phyloP scores from a whole-genome alignment of 2,888 invertebrate species.

The Cheilosia grossa region DNA sequence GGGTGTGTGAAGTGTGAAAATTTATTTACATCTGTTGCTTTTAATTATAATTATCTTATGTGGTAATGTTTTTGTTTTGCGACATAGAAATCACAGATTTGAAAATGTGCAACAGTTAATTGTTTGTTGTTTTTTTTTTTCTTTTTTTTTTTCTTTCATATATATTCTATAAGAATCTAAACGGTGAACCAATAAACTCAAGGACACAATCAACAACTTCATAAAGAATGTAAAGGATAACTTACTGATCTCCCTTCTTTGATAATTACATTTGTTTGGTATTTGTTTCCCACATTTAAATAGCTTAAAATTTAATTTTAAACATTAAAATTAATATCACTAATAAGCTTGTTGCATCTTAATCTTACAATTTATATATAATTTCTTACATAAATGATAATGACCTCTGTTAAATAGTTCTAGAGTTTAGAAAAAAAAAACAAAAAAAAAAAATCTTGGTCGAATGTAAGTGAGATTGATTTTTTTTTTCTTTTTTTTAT shows the following conservation, averaged over 20 bases:
- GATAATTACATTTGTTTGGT: constrained; percentile 8
- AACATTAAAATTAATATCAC: constrained; percentile 82
- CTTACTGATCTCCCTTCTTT: constrained; percentile 22
- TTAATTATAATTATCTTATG: constrained; percentile 52
- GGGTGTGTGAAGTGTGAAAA: constrained; percentile 46
- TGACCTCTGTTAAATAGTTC: constrained; percentile 30
- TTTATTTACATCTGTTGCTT: constrained; percentile 58
- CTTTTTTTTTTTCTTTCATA: constrained; percentile 21
- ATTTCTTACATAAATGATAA: constrained; percentile 45
- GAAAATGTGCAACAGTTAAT: constrained; percentile 74
- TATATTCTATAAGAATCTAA: constrained; percentile 54
- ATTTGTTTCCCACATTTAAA: constrained; percentile 8
- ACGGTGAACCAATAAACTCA: constrained; percentile 40
- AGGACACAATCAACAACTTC: constrained; percentile 28
- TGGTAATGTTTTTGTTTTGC: constrained; percentile 64
- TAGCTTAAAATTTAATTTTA: constrained; percentile 38
- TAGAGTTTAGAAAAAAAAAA: constrained; percentile 33
- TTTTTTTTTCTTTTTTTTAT: constrained; percentile 16
- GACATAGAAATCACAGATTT: constrained; percentile 75
- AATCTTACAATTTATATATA: constrained; percentile 40
- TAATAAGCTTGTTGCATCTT: constrained; percentile 80
- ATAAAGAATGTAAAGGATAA: constrained; percentile 25
- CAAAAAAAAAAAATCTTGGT: constrained; percentile 43
- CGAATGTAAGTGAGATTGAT: constrained; percentile 49
- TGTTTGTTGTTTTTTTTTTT: constrained; percentile 43